Conservation (phyloP, 2,113 vertebrate species). For the Heterotilapia buettikoferi region DNA sequence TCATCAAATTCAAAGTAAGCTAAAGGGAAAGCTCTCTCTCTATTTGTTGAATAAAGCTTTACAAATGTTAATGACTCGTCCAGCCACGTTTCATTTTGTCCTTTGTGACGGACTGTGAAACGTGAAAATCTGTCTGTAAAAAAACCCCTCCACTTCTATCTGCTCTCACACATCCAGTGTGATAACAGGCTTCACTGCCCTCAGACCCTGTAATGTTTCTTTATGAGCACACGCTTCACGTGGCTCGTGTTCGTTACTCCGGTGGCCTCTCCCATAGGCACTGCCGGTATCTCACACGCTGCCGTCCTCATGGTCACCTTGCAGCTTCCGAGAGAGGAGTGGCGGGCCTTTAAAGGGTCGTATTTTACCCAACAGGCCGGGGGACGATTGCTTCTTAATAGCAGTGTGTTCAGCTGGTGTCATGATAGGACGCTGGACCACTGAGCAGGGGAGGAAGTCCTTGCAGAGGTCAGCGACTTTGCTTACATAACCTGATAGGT, state of each 20-base stretch:
- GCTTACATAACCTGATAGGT: slow-evolving; percentile 8
- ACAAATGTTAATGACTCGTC: not conserved
- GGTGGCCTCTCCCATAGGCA: not conserved
- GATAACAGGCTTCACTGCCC: slow-evolving; percentile 1
- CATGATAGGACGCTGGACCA: slow-evolving; percentile 43
- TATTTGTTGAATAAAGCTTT: not conserved
- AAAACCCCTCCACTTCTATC: not conserved
- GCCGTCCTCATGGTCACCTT: slow-evolving; percentile 54
- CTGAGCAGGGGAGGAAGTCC: slow-evolving; percentile 19
- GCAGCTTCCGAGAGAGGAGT: slow-evolving; percentile 2
- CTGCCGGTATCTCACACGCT: slow-evolving; percentile 13
- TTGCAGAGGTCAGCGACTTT: slow-evolving; percentile 37
- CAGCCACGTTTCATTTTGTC: not conserved
- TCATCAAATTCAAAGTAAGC: not conserved
- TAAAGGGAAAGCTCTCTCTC: not conserved
- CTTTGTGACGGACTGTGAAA: not conserved
- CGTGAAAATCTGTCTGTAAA: not conserved
- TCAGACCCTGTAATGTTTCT: not conserved
- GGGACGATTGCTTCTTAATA: slow-evolving; percentile 47
- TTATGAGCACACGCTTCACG: slow-evolving; percentile 38
- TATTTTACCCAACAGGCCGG: slow-evolving; percentile 50
- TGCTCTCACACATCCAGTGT: not conserved
- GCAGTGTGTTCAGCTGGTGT: slow-evolving; percentile 11
- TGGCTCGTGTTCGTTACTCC: slow-evolving; percentile 1
- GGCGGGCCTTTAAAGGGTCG: slow-evolving; percentile 5